Conservation (phyloP, 2,113 vertebrate genomes). For the Halcyon malimbica region DNA sequence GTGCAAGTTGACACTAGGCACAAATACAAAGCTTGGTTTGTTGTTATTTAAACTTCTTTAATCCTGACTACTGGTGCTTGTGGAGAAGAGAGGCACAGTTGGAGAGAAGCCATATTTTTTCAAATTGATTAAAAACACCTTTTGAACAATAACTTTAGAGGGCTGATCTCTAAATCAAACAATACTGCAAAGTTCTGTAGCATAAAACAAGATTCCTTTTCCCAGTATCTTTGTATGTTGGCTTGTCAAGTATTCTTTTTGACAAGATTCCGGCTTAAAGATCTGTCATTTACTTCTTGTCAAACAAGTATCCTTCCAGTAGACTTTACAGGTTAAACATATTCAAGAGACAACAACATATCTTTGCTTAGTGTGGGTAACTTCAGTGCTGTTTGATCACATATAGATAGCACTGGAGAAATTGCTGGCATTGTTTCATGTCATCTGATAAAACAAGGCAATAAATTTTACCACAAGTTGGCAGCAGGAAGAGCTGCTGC, state of each 20-base stretch:
- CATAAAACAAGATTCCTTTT: neutral
- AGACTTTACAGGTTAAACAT: conserved; percentile 43
- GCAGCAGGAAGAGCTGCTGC: conserved; percentile 39
- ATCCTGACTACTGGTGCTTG: conserved; percentile 43
- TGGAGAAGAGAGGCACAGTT: conserved; percentile 30
- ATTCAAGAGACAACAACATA: neutral
- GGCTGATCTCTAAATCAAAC: conserved; percentile 22
- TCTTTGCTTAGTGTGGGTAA: neutral
- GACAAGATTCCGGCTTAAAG: conserved; percentile 30
- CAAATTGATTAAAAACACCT: conserved; percentile 57
- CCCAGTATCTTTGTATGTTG: neutral
- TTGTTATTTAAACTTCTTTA: conserved; percentile 47
- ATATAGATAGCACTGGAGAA: conserved; percentile 35
- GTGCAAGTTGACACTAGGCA: neutral
- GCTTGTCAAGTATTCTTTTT: conserved; percentile 7
- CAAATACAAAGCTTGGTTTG: conserved; percentile 31
- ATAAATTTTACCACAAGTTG: conserved; percentile 59
- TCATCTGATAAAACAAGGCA: conserved; percentile 69
- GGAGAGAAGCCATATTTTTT: conserved; percentile 39
- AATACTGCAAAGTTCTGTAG: neutral
- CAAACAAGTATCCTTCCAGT: conserved; percentile 42
- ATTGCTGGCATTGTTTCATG: conserved; percentile 14
- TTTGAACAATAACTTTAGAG: conserved; percentile 32
- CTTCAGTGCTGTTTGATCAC: conserved; percentile 7
- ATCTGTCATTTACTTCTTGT: conserved; percentile 36